Base-by-base conservation (phyloP, 2,797 vertebrate genomes). In the Takifugu ocellatus region DNA sequence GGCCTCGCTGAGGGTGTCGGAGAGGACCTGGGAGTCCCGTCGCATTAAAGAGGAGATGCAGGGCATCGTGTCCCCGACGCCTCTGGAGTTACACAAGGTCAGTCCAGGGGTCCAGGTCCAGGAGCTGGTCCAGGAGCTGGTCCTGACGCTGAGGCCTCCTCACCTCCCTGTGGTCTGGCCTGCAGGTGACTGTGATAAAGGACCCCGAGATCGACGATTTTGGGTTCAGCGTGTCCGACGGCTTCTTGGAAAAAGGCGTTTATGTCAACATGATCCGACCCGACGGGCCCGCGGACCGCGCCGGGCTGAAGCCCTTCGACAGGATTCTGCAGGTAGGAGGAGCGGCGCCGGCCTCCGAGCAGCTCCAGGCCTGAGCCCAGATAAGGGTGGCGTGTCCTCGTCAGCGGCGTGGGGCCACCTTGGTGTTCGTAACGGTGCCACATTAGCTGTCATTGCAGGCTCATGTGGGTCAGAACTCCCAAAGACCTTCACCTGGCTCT, bases 161-260 rank as follows among this genome's bases (percentile, higher is more conserved):
- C 14, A 17, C 6, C 6, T 47, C 8, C 15, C 9, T 33, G 6
- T 25, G 16, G 17, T 5, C 2, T 43, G 10, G 5, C n/a, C 27
- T 62, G 15, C 67, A 99, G 97, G 93, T 99, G 63, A 97, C 94
- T 0, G 91, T 99, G 66, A 92, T 93, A 63, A 98, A 96, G 77
- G 94, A 96, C 74, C 92, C 94, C 0, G 90, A 94, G 72, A 90
- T 89, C 0, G 94, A 96, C 11, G 96, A 98, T 88, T 99, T 98
- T 27, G 97, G 97, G 44, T 99, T 99, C 88, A 98, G 96, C 1
- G 92, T 99, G 63, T 98, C 97, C 0, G 97, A 99, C 0, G 96
- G 96, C 46, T 94, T 96, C 70, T 71, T 97, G 82, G 96, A 98
- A 80, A 96, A 96, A 79, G 96, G 97, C 0, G 95, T 99, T 72